phyloP scores from a whole-genome alignment of 2,797 vertebrate species.

The Danio kyathit region DNA sequence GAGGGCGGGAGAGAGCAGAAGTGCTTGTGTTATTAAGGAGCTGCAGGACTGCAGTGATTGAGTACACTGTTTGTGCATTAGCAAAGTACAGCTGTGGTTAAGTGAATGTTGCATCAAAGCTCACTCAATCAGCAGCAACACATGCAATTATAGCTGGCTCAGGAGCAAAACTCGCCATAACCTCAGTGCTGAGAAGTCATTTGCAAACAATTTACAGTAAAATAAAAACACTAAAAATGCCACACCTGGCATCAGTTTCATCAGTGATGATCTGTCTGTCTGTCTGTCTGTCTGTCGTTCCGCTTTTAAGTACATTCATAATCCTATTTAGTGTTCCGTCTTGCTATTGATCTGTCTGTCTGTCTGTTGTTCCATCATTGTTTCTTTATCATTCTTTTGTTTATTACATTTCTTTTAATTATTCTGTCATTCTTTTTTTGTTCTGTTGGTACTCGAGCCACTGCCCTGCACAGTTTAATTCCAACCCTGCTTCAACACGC shows the following conservation, averaged over 20 bases:
- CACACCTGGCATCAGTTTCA: constrained; percentile 16
- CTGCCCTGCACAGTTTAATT: no score
- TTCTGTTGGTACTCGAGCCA: no score
- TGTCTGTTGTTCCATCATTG: no score
- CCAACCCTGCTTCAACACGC: no score
- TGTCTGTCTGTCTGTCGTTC: not conserved
- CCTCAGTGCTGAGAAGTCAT: constrained; percentile 36
- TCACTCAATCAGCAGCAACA: constrained; percentile 57
- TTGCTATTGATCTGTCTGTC: not conserved
- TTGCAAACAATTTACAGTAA: constrained; percentile 18
- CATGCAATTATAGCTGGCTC: constrained; percentile 48
- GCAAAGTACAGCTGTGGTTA: constrained; percentile 57
- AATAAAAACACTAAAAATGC: constrained; percentile 11
- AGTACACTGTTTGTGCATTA: constrained; percentile 67
- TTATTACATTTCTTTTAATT: not conserved
- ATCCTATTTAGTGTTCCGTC: not conserved
- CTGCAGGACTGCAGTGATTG: constrained; percentile 55
- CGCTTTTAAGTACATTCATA: no score
- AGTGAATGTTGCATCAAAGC: constrained; percentile 61
- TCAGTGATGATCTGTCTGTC: not conserved
- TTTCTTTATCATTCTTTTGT: not conserved
- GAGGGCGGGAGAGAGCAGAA: constrained; percentile 37
- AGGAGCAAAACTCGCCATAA: constrained; percentile 21
- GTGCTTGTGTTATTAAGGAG: constrained; percentile 46
- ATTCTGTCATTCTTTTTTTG: not conserved